Evolutionary conservation across 2,113 vertebrate species (phyloP), one percentile per base, ranked within the genome.

Genomic region (Crypturellus undulatus): DNA sequence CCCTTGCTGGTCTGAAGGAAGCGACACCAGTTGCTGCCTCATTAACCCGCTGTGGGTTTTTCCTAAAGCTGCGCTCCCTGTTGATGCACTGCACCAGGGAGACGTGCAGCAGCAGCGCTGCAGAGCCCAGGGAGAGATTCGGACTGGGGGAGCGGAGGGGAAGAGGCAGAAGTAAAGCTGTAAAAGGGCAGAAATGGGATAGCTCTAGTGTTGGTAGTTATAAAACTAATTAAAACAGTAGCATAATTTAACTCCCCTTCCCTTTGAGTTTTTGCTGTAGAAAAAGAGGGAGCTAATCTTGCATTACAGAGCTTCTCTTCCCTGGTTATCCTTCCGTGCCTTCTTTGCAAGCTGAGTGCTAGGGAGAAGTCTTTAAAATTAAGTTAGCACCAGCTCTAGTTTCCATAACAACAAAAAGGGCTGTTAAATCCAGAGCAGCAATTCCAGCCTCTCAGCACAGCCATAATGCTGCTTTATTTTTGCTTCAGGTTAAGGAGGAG

Each of bases 371-470:
- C 79, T 90, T 92, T 3, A 51, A 51, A 71, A 72, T 84, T 34
- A 89, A 62, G 73, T 68, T 52, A 76, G 91, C 88, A 88, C 76
- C 85, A 96, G 75, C 56, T 73, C 65, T 64, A n/a, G 93, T 96
- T 95, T 87, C 96, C 93, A 95, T 95, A 95, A 90, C 93, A 94
- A 95, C 96, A 75, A 43, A 40, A 70, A 72, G 76, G 54, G 21
- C 68, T 60, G 45, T 56, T 80, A 47, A 60, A 54, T 51, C 38
- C 54, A 28, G 64, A 85, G 38, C 19, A 86, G 79, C 69, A 49
- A 51, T 80, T 60, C 52, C 30, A 71, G 72, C 77, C 68, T 91
- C 64, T 19, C 79, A 42, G 79, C 85, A 1, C 63, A 92, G 94
- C 56, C 79, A 9, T 26, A 3, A 62, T 56, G 38, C 77, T 86